Base-by-base conservation (phyloP, 2,888 invertebrate species). In the Neria commutata region DNA sequence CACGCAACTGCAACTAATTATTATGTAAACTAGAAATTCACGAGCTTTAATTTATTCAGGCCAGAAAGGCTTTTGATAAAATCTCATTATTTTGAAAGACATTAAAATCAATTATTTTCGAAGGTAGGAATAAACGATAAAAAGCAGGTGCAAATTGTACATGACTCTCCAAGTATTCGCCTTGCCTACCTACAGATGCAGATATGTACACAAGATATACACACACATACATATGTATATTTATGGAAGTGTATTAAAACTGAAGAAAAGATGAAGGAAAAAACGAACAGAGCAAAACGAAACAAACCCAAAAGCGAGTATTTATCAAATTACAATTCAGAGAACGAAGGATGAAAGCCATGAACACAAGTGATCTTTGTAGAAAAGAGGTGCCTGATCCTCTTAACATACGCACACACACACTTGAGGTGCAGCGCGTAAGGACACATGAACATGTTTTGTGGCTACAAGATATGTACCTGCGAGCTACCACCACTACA, bases 91-190 rank as follows among this genome's bases (percentile, higher is more conserved):
- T 55, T 49, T 47, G 29, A 23, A 19, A 25, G 16, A 10, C 56
- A 56, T 56, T 50, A 50, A 48, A 56, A 50, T 56, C 56, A 50
- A 45, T 56, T 40, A 56, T 45, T 8, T 29, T 50, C 33, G 19
- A 17, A 17, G 16, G 45, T 37, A 17, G 11, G 6, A 29, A 29
- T 8, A 11, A 11, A 29, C 29, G 6, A 29, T 29, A 29, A 11
- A 3, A 14, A 19, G 48, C 54, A 55, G 54, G 54, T 55, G 54
- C 29, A 55, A 48, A 37, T 47, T n/a, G 3, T 37, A 4, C n/a
- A n/a, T 4, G 6, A n/a, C 19, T 11, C 23, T 40, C 21, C 11
- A 52, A 40, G 25, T n/a, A n/a, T n/a, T n/a, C n/a, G n/a, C 37
- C 14, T 34, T 24, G 23, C 51, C n/a, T 21, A 34, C n/a, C n/a